phyloP scores from a whole-genome alignment of 2,888 invertebrate species.

The Eumerus sabulonum region DNA sequence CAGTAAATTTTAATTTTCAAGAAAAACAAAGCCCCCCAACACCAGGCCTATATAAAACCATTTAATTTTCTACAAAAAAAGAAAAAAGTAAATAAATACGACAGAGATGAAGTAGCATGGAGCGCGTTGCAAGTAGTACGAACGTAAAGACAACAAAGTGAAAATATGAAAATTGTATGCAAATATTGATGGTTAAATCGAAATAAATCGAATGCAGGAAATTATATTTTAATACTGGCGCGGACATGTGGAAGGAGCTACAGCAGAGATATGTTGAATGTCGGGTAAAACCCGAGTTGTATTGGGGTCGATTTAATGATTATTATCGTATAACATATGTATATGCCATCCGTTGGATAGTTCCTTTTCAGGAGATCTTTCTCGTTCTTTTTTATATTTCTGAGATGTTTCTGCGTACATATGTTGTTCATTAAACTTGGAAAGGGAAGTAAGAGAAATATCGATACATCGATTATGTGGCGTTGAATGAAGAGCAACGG shows the following conservation, averaged over 20 bases:
- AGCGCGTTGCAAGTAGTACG: not conserved
- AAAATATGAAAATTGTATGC: constrained; percentile 55
- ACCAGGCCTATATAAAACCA: constrained; percentile 8
- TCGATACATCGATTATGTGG: no score
- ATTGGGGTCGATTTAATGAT: no score
- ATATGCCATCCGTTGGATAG: no score
- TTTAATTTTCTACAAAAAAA: constrained; percentile 11
- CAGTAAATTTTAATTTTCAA: constrained; percentile 30
- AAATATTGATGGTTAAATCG: constrained; percentile 65
- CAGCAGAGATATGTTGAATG: not conserved
- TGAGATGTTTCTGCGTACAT: no score
- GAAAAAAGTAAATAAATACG: constrained; percentile 6
- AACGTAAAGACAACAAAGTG: no score
- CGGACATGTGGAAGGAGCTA: constrained; percentile 21
- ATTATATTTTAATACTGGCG: constrained; percentile 48
- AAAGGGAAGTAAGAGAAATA: no score
- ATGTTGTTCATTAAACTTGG: not conserved
- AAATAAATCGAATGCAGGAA: constrained; percentile 64
- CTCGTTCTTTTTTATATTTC: not conserved
- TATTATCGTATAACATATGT: no score
- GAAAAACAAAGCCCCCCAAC: constrained; percentile 37
- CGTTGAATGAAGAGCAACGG: no score
- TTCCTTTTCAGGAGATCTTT: not conserved
- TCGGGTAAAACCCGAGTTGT: not conserved
- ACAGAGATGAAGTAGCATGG: not conserved